A percentile compares a stretch with the other conserved stretches of the same genome.
These are phyloP conservation scores for Pseudachorutes palmiensis DNA, from an alignment of 1,140 invertebrate genomes.

Conservation along the genomic window DNA sequence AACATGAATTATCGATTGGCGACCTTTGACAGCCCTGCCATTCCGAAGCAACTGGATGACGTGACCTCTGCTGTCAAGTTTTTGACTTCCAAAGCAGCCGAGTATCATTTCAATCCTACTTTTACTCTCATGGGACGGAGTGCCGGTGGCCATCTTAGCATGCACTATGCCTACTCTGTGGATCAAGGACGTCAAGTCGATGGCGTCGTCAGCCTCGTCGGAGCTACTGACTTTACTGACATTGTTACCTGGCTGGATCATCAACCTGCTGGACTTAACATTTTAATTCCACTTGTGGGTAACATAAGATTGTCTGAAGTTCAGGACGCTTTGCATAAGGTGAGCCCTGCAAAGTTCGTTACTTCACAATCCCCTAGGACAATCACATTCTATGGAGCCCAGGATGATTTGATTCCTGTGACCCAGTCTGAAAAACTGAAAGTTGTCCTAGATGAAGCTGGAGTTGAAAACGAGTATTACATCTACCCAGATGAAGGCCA, in stretches of 20 bases:
- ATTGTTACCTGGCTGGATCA: background rate
- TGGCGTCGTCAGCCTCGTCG: background rate
- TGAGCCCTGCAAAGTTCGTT: background rate
- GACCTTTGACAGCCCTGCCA: background rate
- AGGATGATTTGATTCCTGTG: background rate
- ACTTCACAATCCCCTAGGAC: background rate
- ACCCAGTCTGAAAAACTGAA: background rate
- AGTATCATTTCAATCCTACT: background rate
- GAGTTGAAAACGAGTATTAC: background rate
- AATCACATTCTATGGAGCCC: background rate
- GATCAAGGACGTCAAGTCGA: background rate
- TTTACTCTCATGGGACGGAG: background rate
- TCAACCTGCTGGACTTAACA: background rate
- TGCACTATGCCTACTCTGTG: background rate
- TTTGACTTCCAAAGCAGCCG: background rate
- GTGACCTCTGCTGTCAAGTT: background rate
- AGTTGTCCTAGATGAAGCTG: background rate
- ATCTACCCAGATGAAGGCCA: background rate
- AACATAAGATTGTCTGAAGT: background rate
- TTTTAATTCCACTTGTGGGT: background rate
- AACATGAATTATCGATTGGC: slow-evolving; percentile 12
- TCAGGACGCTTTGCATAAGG: background rate
- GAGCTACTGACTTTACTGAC: background rate
- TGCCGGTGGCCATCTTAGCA: background rate
- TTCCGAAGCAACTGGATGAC: slow-evolving; percentile 6